Base-by-base conservation (phyloP, 2,113 vertebrate genomes). In the Mionectes macconnelli region DNA sequence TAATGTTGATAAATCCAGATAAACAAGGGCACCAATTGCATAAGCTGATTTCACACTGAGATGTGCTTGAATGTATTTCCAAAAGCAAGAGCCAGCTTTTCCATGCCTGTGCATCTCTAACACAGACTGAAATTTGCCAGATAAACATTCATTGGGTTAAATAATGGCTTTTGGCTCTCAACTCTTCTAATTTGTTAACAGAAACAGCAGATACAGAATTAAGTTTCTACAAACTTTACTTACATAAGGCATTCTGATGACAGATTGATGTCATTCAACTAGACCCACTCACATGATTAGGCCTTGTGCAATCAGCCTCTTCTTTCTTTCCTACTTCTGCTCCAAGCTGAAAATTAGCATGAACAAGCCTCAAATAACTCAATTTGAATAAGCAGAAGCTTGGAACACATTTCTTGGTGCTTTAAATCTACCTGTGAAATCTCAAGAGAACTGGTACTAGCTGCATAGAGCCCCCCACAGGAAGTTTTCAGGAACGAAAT, bases 331-430 rank as follows among this genome's bases (percentile, higher is more conserved):
- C 55, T 63, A 14, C 35, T 87, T 78, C 0, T 6, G 52, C 80
- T 87, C 76, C 56, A 75, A 92, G 79, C 69, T 89, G 68, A 90
- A 94, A 89, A 94, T 93, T 63, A 91, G 33, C 49, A 75, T 52
- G 28, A 31, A 40, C 33, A 84, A 84, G 44, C 47, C 73, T 82
- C n/a, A 68, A 19, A 59, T 64, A 87, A 82, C 12, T 62, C 9
- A 0, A 19, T 75, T 81, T 86, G 24, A 93, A 87, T 90, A 81
- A 81, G 14, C 79, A 52, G 47, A 37, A 84, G 16, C 84, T 81
- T 86, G 56, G 59, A 83, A 63, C 17, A 23, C 0, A 0, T 72
- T 84, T 83, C 59, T 87, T 42, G n/a, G 57, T 91, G 63, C 57
- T 87, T 63, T 93, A 87, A 82, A 79, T 83, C 42, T 90, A 12